Conservation (phyloP, 2,113 vertebrate genomes). For the Planiliza haematocheilus region DNA sequence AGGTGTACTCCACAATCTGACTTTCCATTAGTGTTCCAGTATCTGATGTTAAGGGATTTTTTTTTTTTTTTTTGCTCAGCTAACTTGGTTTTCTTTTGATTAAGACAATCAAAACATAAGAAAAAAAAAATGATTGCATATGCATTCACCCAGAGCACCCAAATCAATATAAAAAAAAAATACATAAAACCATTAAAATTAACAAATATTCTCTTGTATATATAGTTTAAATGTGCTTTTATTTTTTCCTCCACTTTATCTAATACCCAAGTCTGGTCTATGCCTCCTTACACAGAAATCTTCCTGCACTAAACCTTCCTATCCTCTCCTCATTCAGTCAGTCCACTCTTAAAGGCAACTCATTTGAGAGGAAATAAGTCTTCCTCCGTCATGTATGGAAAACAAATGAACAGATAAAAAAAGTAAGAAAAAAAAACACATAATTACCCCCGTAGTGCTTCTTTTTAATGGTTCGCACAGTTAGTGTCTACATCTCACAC, state of each 20-base stretch:
- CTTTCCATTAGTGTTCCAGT: conserved; percentile 71
- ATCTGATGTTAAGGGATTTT: conserved; percentile 54
- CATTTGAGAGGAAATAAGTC: conserved; percentile 43
- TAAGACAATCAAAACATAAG: conserved; percentile 82
- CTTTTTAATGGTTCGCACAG: conserved; percentile 71
- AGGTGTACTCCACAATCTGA: conserved; percentile 71
- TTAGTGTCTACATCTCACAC: conserved; percentile 83
- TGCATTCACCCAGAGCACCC: conserved; percentile 83
- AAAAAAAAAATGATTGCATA: conserved; percentile 82
- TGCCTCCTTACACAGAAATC: conserved; percentile 43
- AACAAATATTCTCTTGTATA: conserved; percentile 85
- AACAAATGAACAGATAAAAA: conserved; percentile 29
- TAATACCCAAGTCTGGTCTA: conserved; percentile 69
- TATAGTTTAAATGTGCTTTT: conserved; percentile 86
- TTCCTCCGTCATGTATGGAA: conserved; percentile 43
- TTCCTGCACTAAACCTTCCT: conserved; percentile 49
- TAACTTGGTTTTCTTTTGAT: conserved; percentile 73
- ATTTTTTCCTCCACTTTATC: conserved; percentile 58
- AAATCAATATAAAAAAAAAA: conserved; percentile 81
- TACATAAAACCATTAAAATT: conserved; percentile 81
- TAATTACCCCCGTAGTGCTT: conserved; percentile 70
- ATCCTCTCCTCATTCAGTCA: conserved; percentile 26
- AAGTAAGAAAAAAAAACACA: conserved; percentile 23
- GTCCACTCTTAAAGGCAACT: conserved; percentile 58
- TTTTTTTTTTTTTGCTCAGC: conserved; percentile 23